Conservation (phyloP, 92 coral and sea anemone genomes). For the Porites lobata region DNA sequence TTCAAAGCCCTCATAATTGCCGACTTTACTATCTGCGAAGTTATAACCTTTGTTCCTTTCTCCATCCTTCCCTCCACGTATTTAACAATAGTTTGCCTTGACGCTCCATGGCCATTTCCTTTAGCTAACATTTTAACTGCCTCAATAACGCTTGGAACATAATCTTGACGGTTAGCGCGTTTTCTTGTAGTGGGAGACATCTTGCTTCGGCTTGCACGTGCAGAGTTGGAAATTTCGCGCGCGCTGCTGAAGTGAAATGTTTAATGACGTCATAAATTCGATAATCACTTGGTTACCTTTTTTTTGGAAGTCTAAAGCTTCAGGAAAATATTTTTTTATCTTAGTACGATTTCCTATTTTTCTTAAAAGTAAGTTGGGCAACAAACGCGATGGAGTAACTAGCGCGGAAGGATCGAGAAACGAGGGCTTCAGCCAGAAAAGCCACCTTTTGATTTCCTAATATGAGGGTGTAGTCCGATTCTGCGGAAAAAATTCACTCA, state of each 20-base stretch:
- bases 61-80: conserved; percentile 44
- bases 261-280: not conserved
- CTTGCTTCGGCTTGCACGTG: not conserved
- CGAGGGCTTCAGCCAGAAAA: too few relatives aligned
- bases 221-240: not conserved
- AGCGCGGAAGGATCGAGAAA: too few relatives aligned
- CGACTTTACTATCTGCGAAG: conserved; percentile 55
- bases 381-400: too few relatives aligned
- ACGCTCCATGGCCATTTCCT: conserved; percentile 64
- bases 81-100: conserved; percentile 80
- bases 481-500: too few relatives aligned
- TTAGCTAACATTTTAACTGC: conserved; percentile 73
- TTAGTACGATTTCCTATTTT: too few relatives aligned
- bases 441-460: too few relatives aligned
- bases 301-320: too few relatives aligned
- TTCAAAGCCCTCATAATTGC: conserved; percentile 74
- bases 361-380: too few relatives aligned
- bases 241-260: not conserved
- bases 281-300: too few relatives aligned
- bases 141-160: conserved; percentile 49
- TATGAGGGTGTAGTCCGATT: too few relatives aligned
- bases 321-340: too few relatives aligned
- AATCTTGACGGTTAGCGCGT: not conserved
- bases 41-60: conserved; percentile 12
- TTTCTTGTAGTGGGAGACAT: conserved; percentile 25